Percentiles rank a stretch among this genome's conserved stretches.
These are phyloP conservation scores for Rhopalosiphum padi DNA, from an alignment of 1,140 invertebrate species.

Conservation along the genomic window DNA sequence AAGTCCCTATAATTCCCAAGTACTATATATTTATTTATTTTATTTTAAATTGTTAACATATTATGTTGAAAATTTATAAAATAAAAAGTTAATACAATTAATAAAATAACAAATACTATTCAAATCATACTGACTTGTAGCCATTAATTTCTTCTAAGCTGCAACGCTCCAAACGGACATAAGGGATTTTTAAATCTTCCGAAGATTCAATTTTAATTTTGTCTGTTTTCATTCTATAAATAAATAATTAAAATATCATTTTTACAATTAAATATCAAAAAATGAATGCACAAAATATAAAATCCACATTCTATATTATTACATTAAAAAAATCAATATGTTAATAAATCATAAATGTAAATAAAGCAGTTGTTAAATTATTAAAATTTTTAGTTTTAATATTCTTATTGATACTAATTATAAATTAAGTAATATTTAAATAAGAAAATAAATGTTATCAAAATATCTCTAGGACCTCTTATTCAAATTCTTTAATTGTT, in stretches of 20 bases:
- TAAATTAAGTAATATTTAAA: too few relatives aligned
- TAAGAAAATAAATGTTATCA: too few relatives aligned
- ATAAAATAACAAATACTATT: neutral
- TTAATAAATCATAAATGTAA: too few relatives aligned
- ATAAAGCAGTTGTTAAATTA: too few relatives aligned
- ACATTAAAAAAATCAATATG: neutral
- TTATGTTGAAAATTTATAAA: neutral
- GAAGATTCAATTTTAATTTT: neutral
- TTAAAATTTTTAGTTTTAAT: too few relatives aligned
- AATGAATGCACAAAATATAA: neutral
- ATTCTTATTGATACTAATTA: too few relatives aligned
- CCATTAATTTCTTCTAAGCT: neutral
- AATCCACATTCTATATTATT: neutral
- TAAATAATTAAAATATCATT: neutral
- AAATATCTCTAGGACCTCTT: too few relatives aligned
- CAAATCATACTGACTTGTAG: neutral
- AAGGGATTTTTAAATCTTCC: neutral
- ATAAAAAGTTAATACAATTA: neutral
- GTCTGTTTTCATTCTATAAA: slow-evolving; percentile 24
- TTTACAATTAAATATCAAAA: neutral
- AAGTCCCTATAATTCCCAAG: neutral
- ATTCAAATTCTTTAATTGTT: too few relatives aligned
- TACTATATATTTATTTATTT: neutral
- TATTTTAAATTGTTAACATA: neutral
- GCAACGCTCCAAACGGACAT: slow-evolving; percentile 4